Conservation (phyloP, 2,888 invertebrate genomes). For the Eueremaeus valkanovi region DNA sequence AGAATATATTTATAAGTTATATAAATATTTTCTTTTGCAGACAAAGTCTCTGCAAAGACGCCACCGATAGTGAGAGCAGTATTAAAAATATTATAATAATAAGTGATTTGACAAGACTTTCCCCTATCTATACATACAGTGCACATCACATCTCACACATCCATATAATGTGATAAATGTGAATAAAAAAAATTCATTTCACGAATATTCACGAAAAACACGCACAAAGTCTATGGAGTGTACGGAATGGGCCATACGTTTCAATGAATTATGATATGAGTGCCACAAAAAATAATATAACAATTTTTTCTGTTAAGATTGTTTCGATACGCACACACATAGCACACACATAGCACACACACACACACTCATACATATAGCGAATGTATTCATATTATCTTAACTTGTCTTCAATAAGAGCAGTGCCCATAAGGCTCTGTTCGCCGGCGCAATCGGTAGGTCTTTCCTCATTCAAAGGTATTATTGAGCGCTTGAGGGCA, state of each 20-base stretch:
- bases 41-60: background rate
- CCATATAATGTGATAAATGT: background rate
- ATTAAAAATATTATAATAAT: background rate
- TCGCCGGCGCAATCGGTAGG: background rate
- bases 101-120: background rate
- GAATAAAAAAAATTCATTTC: conserved; percentile 7
- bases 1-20: background rate
- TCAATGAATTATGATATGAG: conserved; percentile 22
- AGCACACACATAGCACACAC: background rate
- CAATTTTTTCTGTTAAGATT: background rate
- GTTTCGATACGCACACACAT: background rate
- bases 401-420: background rate
- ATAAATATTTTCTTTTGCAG: background rate
- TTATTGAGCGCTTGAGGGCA: conserved; percentile 21
- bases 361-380: background rate
- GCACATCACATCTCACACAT: background rate
- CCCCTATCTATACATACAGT: background rate
- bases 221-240: background rate
- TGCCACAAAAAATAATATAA: conserved; percentile 1
- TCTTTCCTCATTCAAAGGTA: conserved; percentile 22
- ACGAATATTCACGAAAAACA: conserved; percentile 17
- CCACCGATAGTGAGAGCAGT: background rate
- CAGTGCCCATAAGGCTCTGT: conserved; percentile 21
- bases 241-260: background rate
- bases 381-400: background rate